phyloP scores from a whole-genome alignment of 2,113 vertebrate genomes.

The Engystomops pustulosus region DNA sequence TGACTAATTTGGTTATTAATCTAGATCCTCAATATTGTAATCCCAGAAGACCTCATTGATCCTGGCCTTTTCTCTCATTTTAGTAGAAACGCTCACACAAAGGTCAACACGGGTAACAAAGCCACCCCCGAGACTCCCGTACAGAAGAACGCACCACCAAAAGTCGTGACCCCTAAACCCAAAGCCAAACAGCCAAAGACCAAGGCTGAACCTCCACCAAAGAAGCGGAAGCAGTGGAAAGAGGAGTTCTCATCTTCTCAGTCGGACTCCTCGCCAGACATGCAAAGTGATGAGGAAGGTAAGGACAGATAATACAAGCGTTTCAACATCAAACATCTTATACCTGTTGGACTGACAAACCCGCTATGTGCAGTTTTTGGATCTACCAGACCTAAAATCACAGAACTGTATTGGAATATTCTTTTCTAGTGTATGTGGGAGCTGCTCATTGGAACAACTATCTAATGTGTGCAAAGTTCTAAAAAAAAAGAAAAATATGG shows the following conservation, averaged over 20 bases:
- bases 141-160: constrained; percentile 78
- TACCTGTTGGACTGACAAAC: too few species aligned
- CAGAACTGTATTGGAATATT: too few species aligned
- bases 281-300: constrained; percentile 86
- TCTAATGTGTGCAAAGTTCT: too few species aligned
- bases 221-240: constrained; percentile 98
- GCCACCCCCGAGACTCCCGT: constrained; percentile 70
- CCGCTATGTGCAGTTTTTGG: too few species aligned
- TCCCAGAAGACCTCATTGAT: too few species aligned
- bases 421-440: too few species aligned
- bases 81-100: constrained; percentile 71
- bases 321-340: too few species aligned
- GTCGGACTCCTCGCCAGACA: constrained; percentile 86
- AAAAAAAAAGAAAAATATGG: neutral
- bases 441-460: too few species aligned
- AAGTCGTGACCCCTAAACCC: constrained; percentile 78
- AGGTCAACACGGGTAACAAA: constrained; percentile 72
- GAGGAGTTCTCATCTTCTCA: constrained; percentile 86
- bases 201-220: constrained; percentile 94
- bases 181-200: constrained; percentile 88
- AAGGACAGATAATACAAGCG: too few species aligned
- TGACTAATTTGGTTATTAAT: too few species aligned
- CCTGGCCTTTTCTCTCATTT: neutral
- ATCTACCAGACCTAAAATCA: too few species aligned
- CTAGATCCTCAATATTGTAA: too few species aligned